Conservation (phyloP, 2,797 vertebrate genomes). For the Argya squamiceps region DNA sequence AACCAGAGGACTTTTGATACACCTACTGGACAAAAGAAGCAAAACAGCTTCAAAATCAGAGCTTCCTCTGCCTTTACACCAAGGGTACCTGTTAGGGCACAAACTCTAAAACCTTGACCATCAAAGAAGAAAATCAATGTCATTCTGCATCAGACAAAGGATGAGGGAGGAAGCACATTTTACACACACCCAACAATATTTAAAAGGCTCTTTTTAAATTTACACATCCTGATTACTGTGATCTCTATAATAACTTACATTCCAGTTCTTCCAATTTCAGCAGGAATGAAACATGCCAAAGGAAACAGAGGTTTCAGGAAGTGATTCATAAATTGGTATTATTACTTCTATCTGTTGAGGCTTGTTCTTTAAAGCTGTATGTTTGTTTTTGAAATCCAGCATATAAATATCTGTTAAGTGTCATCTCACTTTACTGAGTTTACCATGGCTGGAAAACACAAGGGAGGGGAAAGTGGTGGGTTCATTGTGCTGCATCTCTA, state of each 20-base stretch:
- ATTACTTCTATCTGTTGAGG: not conserved
- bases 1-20: not conserved
- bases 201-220: conserved; percentile 13
- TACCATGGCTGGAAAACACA: not conserved
- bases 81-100: not conserved
- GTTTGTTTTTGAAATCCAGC: not conserved
- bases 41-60: not conserved
- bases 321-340: conserved; percentile 17
- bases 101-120: not conserved
- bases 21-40: not conserved
- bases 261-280: not conserved
- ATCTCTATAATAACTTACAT: not conserved
- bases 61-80: not conserved
- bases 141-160: not conserved
- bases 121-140: not conserved
- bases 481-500: not conserved
- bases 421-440: not conserved
- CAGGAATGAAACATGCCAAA: not conserved
- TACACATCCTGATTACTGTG: not conserved
- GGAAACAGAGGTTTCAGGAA: not conserved
- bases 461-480: not conserved
- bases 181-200: not conserved
- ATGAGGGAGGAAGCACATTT: not conserved
- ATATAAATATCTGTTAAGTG: not conserved
- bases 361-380: not conserved